Conservation (phyloP, 1,140 invertebrate species). For the Nixonia krombeini region DNA sequence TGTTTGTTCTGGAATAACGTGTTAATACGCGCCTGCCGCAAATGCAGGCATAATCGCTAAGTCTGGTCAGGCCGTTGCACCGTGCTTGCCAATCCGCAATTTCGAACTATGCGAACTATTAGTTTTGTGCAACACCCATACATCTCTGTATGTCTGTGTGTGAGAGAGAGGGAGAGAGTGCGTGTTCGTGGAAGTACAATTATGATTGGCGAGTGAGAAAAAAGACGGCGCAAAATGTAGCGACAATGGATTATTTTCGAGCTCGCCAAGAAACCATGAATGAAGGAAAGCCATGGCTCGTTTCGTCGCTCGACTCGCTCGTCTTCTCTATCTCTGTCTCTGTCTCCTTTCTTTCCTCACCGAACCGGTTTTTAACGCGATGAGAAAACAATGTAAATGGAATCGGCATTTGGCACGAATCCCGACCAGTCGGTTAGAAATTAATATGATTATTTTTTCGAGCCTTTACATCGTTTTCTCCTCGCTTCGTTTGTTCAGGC, state of each 20-base stretch:
- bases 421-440: no score
- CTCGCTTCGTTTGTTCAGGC: not conserved
- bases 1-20: slow-evolving; percentile 55
- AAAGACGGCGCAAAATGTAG: no score
- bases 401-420: no score
- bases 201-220: not conserved
- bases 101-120: slow-evolving; percentile 23
- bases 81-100: slow-evolving; percentile 37
- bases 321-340: not conserved
- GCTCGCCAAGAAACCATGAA: not conserved
- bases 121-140: no score
- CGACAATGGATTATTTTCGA: not conserved
- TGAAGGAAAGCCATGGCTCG: not conserved
- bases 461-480: not conserved
- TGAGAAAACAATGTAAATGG: no score
- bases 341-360: not conserved
- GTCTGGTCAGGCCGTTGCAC: slow-evolving; percentile 28
- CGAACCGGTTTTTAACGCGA: not conserved
- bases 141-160: slow-evolving; percentile 25
- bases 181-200: not conserved
- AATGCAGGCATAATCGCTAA: slow-evolving; percentile 41
- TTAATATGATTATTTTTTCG: slow-evolving; percentile 14
- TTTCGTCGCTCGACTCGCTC: no score
- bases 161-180: not conserved
- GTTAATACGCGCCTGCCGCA: slow-evolving; percentile 47